These are phyloP conservation scores for Onchidella celtica DNA, from an alignment of 2,888 invertebrate species.

Conservation along the genomic window DNA sequence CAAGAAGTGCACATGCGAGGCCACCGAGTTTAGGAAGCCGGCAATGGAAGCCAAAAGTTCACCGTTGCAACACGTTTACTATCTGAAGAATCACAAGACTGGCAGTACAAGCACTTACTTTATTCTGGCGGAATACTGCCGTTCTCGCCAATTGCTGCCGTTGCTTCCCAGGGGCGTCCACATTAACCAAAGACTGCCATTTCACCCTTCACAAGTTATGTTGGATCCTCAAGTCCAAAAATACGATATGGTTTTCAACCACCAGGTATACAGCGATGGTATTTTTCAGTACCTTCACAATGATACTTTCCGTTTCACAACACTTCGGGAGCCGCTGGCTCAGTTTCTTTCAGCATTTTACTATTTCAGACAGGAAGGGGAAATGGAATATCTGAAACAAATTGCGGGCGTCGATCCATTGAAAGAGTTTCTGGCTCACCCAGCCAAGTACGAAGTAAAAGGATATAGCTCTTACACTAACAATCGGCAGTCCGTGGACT, in stretches of 20 bases:
- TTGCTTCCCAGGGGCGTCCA: constrained; percentile 14
- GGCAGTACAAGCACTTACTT: constrained; percentile 63
- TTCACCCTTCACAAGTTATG: constrained; percentile 54
- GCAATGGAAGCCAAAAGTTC: no score
- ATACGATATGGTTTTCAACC: constrained; percentile 65
- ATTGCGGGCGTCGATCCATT: constrained; percentile 53
- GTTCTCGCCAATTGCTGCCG: constrained; percentile 57
- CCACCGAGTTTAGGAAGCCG: no score
- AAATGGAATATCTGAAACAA: constrained; percentile 47
- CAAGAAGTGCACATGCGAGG: no score
- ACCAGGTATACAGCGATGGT: constrained; percentile 59
- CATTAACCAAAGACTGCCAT: constrained; percentile 15
- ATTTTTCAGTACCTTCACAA: constrained; percentile 56
- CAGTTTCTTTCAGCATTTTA: constrained; percentile 59
- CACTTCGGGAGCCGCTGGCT: constrained; percentile 62
- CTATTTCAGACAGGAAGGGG: constrained; percentile 53
- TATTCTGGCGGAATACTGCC: constrained; percentile 56
- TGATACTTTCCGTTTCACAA: constrained; percentile 61
- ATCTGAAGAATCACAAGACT: constrained; percentile 63
- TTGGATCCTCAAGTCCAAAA: constrained; percentile 45
- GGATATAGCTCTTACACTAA: constrained; percentile 54
- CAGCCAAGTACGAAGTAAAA: constrained; percentile 55
- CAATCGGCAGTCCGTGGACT: constrained; percentile 60
- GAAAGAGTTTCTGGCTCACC: constrained; percentile 55
- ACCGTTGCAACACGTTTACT: constrained; percentile 57